Evolutionary conservation across 2,797 vertebrate species (phyloP), one percentile per base, ranked within the genome.

Genomic region (Danio choprae): DNA sequence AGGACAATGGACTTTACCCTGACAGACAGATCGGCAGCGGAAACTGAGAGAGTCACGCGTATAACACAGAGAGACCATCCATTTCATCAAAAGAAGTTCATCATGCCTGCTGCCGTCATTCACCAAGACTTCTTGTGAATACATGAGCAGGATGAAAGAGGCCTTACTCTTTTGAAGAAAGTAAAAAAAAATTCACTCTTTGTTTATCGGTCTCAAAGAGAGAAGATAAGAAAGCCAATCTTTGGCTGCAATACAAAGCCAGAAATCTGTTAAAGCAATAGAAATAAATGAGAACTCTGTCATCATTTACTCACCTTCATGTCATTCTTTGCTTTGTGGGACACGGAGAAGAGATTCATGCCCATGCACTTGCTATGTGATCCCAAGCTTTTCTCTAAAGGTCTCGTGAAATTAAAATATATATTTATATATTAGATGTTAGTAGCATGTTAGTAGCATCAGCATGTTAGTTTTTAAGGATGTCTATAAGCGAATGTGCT

Each of bases 1-100:
- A 56, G 41, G 53, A 72, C 64, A 73, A 74, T 74, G 58, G 41
- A 75, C 62, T 77, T 70, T 80, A 43, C 60, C 73, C 55, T 15
- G 18, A 77, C 46, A 71, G 77, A 85, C 60, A 62, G 11, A 22
- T 51, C 56, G 13, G 15, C 63, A 80, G 56, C 72, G 12, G 76
- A 81, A 77, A 46, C 60, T 43, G 6, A 56, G 15, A 79, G 65
- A 77, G 73, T 77, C 50, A 56, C 15, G 13, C 46, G 75, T 43
- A 70, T 38, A 22, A 56, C 56, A 76, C n/a, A 67, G 46, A 84
- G 16, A 64, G 44, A 53, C 22, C 9, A 38, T 67, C 60, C 5
- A 22, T 77, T 74, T 58, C 46, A 69, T 51, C 22, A 38, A 36
- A 58, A 43, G 46, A 68, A 58, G 44, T 76, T 58, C 67, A 72